Conservation (phyloP, 1,140 invertebrate genomes). For the Drosophila hydei region DNA sequence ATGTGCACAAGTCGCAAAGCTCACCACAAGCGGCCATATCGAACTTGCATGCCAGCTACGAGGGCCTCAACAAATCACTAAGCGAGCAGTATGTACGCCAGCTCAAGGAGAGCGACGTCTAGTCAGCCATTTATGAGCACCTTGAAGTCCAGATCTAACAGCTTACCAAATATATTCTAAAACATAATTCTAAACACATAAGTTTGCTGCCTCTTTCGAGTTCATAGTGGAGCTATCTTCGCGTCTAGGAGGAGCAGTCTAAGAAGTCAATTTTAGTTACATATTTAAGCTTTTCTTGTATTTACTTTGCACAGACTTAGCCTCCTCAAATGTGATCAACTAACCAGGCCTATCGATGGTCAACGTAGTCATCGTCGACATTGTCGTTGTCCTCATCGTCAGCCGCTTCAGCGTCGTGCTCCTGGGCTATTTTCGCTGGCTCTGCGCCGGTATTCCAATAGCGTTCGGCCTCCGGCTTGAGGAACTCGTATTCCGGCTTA, state of each 20-base stretch:
- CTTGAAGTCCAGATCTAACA: conserved; percentile 54
- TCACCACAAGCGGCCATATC: conserved; percentile 62
- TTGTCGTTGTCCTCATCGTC: conserved; percentile 23
- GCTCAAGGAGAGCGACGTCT: conserved; percentile 77
- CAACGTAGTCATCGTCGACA: conserved; percentile 52
- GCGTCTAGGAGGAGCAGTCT: not conserved
- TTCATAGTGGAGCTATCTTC: not conserved
- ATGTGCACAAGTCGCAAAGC: conserved; percentile 75
- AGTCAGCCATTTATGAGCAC: conserved; percentile 43
- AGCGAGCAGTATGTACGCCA: conserved; percentile 80
- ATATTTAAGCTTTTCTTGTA: conserved; percentile 1
- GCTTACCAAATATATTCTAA: not conserved
- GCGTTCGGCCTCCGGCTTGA: conserved; percentile 64
- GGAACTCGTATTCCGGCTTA: conserved; percentile 61
- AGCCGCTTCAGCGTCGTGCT: conserved; percentile 47
- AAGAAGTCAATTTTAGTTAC: not conserved
- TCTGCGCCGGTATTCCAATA: conserved; percentile 64
- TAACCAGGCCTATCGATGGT: conserved; percentile 47
- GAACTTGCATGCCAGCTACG: conserved; percentile 23
- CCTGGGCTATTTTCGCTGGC: conserved; percentile 56
- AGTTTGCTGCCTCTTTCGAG: not conserved
- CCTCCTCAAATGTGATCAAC: not conserved
- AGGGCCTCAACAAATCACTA: conserved; percentile 70
- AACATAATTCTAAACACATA: not conserved
- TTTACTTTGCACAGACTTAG: not conserved